Evolutionary conservation across 1,140 invertebrate genomes (phyloP), one percentile per base, ranked within the genome.

Genomic region (Pseudomyrmex gracilis): DNA sequence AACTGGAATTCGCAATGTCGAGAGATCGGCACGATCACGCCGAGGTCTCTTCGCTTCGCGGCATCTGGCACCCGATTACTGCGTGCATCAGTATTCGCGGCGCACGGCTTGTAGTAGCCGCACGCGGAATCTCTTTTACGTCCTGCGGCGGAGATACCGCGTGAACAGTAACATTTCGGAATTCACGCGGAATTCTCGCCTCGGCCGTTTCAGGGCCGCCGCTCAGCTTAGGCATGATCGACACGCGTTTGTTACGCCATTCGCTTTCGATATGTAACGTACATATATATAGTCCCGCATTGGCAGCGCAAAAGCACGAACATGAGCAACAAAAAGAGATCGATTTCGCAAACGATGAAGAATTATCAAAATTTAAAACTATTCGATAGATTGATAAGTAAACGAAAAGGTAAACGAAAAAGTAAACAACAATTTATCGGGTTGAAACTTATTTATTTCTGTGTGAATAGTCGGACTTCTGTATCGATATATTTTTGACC

Each of bases 61-160:
- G 64, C 43, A 60, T 80, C 64, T 58, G 76, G 34, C 5, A 34
- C 15, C 17, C 17, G 64, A 78, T 78, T 78, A 78, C 49, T 77
- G 67, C 45, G 61, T 63, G 74, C 61, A 83, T 83, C 77, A 85
- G 71, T 73, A 86, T 86, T 84, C 82, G 63, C 22, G 17, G 71
- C 22, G 43, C 45, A 34, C 10, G 57, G 34, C 77, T 73, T 71
- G 60, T 77, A 70, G 45, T 49, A 58, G 43, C 20, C 76, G 55
- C 73, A 85, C 74, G 82, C 70, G 57, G 74, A 84, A 78, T 74
- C 55, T 67, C 71, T 71, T 64, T 57, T 58, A 13, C 51, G 2
- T 9, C 17, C 17, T 66, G 47, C 34, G 34, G 34, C 64, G 43
- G 74, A 68, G 63, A 77, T 77, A 68, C 63, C 51, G 66, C 53